Evolutionary conservation across 2,113 vertebrate genomes (phyloP).

Genomic region (Heterochromis multidens): DNA sequence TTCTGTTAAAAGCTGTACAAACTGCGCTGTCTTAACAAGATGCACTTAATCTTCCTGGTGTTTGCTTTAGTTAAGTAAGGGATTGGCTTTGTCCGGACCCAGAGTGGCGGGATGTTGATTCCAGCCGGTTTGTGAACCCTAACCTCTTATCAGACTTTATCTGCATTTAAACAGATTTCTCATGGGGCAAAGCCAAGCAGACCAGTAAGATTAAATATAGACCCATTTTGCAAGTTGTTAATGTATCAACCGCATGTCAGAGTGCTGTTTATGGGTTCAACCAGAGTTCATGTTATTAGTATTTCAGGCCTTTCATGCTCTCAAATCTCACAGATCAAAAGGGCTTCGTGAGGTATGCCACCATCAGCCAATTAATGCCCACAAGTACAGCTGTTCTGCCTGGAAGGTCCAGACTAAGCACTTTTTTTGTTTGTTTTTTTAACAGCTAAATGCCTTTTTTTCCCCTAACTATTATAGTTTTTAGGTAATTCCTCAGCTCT

Average conservation of each 20-base stretch:
- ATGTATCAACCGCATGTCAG: constrained; percentile 26
- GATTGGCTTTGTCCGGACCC: constrained; percentile 21
- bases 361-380: constrained; percentile 63
- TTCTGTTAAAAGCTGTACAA: constrained; percentile 32
- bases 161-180: constrained; percentile 26
- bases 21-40: constrained; percentile 26
- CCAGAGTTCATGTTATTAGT: constrained; percentile 60
- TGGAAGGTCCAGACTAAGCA: constrained; percentile 6
- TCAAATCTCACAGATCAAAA: constrained; percentile 61
- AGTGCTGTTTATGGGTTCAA: constrained; percentile 41
- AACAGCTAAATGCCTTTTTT: constrained; percentile 9
- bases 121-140: constrained; percentile 12
- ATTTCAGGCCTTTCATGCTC: constrained; percentile 38
- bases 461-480: fast-evolving
- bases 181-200: background rate
- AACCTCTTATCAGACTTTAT: constrained; percentile 45
- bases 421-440: background rate
- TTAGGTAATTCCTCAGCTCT: constrained; percentile 23
- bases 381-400: constrained; percentile 23
- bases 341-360: constrained; percentile 57
- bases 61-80: constrained; percentile 54
- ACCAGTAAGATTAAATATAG: constrained; percentile 33
- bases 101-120: constrained; percentile 18
- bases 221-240: constrained; percentile 4
- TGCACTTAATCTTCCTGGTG: constrained; percentile 43